A percentile compares a stretch with the other conserved stretches of the same genome.
Evolutionary conservation across 1,140 invertebrate genomes (phyloP).

Genomic region (Sitophilus oryzae): DNA sequence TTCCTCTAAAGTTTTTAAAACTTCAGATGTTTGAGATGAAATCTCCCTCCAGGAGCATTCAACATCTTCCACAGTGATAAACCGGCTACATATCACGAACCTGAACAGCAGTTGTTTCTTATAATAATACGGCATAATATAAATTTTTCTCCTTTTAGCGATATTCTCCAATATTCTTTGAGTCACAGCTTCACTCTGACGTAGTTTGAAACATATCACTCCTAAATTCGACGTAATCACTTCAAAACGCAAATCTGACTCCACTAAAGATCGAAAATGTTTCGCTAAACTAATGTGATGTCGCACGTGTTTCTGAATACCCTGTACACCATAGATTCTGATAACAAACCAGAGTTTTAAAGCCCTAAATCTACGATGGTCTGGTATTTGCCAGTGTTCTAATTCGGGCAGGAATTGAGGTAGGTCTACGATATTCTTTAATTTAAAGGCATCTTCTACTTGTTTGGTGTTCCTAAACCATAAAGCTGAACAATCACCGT

Average conservation of each 20-base stretch:
- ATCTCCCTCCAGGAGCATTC: slow-evolving; percentile 79
- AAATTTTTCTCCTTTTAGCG: slow-evolving; percentile 72
- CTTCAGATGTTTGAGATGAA: slow-evolving; percentile 38
- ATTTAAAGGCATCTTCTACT: slow-evolving; percentile 79
- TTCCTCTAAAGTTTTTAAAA: background rate
- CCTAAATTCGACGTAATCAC: slow-evolving; percentile 59
- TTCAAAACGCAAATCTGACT: slow-evolving; percentile 71
- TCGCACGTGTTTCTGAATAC: slow-evolving; percentile 73
- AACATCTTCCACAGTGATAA: slow-evolving; percentile 66
- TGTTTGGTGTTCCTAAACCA: slow-evolving; percentile 78
- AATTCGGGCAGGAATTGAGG: slow-evolving; percentile 72
- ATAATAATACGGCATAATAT: slow-evolving; percentile 72
- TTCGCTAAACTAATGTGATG: slow-evolving; percentile 69
- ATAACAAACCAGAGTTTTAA: slow-evolving; percentile 94
- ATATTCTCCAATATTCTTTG: slow-evolving; percentile 71
- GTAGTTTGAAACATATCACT: slow-evolving; percentile 82
- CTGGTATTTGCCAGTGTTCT: slow-evolving; percentile 89
- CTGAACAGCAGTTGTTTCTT: slow-evolving; percentile 66
- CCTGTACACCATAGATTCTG: slow-evolving; percentile 73
- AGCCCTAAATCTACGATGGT: slow-evolving; percentile 84
- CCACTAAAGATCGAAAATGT: slow-evolving; percentile 66
- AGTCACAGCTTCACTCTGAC: slow-evolving; percentile 66
- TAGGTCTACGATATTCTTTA: slow-evolving; percentile 65
- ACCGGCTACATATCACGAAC: slow-evolving; percentile 75
- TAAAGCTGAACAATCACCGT: slow-evolving; percentile 86